phyloP scores from a whole-genome alignment of 23 tunicate species.

The Corella eumyota region DNA sequence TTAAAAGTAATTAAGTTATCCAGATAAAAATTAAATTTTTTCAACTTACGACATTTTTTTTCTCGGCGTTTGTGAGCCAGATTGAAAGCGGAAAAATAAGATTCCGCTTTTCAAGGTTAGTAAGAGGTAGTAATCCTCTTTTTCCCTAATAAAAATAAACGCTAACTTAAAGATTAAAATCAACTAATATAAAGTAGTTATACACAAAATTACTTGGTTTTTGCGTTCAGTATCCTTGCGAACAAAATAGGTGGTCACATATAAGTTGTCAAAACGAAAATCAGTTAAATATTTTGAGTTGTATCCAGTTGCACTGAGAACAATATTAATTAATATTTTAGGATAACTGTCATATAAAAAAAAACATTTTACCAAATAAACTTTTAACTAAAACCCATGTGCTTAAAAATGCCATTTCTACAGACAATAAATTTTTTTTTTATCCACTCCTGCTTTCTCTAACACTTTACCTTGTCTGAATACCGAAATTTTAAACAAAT shows the following conservation, averaged over 20 bases:
- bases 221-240: slow-evolving; percentile 64
- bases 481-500: too few species aligned
- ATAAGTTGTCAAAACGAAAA: slow-evolving; percentile 60
- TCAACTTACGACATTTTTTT: slow-evolving; percentile 28
- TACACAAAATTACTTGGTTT: slow-evolving; percentile 10
- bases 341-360: too few species aligned
- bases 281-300: slow-evolving; percentile 50
- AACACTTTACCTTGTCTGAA: too few species aligned
- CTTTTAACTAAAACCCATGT: too few species aligned
- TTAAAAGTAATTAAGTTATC: slow-evolving; percentile 4
- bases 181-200: not conserved
- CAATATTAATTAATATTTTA: too few species aligned
- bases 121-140: slow-evolving; percentile 56
- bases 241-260: slow-evolving; percentile 50
- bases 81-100: slow-evolving; percentile 14
- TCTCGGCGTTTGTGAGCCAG: slow-evolving; percentile 37
- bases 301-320: slow-evolving; percentile 37
- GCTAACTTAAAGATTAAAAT: not conserved
- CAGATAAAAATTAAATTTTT: not conserved
- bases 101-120: slow-evolving; percentile 43
- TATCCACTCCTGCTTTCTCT: too few species aligned
- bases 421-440: too few species aligned
- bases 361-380: too few species aligned
- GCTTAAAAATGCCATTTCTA: too few species aligned
- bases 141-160: slow-evolving; percentile 27